Evolutionary conservation across 1,140 invertebrate genomes (phyloP).

Genomic region (Drosophila varians): DNA sequence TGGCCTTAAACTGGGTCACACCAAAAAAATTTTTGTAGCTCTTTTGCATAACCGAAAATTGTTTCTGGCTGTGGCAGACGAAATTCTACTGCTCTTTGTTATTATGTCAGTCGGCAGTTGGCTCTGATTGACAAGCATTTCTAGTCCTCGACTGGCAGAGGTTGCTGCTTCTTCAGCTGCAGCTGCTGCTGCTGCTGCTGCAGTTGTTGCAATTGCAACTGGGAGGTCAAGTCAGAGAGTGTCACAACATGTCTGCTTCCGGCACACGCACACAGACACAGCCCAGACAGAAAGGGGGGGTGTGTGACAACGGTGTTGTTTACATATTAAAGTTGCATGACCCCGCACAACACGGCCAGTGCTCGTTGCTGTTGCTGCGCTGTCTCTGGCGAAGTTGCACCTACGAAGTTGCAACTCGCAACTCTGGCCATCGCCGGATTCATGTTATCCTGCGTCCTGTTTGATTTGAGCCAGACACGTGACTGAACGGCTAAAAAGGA

Average conservation of each 20-base stretch:
- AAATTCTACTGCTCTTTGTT: slow-evolving; percentile 36
- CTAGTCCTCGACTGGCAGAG: slow-evolving; percentile 24
- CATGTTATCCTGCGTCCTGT: slow-evolving; percentile 26
- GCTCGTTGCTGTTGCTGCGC: not conserved
- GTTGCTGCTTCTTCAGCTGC: slow-evolving; percentile 5
- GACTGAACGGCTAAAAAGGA: slow-evolving; percentile 27
- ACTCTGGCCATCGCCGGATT: slow-evolving; percentile 5
- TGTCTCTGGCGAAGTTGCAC: slow-evolving; percentile 48
- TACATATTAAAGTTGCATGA: slow-evolving; percentile 82
- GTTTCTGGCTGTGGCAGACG: slow-evolving; percentile 67
- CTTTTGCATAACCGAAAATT: slow-evolving; percentile 78
- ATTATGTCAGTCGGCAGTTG: slow-evolving; percentile 2
- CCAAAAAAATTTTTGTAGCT: slow-evolving; percentile 54
- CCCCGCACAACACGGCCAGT: slow-evolving; percentile 45
- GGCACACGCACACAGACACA: slow-evolving; percentile 55
- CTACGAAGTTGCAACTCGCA: slow-evolving; percentile 49
- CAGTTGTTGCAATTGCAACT: slow-evolving; percentile 20
- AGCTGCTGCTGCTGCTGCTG: not conserved
- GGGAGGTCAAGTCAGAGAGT: slow-evolving; percentile 79
- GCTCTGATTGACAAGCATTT: slow-evolving; percentile 33
- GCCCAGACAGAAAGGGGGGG: slow-evolving; percentile 36
- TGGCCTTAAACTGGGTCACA: slow-evolving; percentile 77
- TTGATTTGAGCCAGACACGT: slow-evolving; percentile 41
- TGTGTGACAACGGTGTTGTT: slow-evolving; percentile 66
- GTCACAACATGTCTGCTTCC: slow-evolving; percentile 81